Base-by-base conservation (phyloP, 2,797 vertebrate species). In the Cephalopachus bancanus region DNA sequence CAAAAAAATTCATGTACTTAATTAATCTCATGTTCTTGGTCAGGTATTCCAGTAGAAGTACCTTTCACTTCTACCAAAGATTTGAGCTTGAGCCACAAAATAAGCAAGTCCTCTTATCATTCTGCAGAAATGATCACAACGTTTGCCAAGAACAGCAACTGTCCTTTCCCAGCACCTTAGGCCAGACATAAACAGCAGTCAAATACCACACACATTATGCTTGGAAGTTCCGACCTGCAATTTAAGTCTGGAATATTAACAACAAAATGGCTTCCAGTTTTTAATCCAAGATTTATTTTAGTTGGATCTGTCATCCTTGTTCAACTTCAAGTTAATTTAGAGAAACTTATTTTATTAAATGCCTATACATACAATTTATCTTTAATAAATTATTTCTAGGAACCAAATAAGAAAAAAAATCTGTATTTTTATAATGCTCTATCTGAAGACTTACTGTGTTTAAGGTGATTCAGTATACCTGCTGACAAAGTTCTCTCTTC, bases 311-410 rank as follows among this genome's bases (percentile, higher is more conserved):
- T 64, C 26, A 53, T 75, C 93, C 60, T 69, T 62, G 20, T 28
- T 96, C 17, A 10, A 51, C 20, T 71, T 97, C 92, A 62, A 84
- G 8, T 90, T 95, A 22, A 57, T 67, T 85, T 85, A 69, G 7
- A 97, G 30, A 16, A 71, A 67, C 93, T 6, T 74, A 59, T 97
- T 94, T 94, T 72, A 85, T 62, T 79, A 17, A 84, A 72, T 49
- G 90, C 15, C 17, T 86, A 55, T 19, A 83, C 26, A 19, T 49
- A 16, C 4, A 84, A 53, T 76, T 55, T 53, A 53, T 55, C 74
- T 93, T 96, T 55, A 81, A 37, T 74, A 55, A 49, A 19, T 84
- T 80, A 8, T 92, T 86, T 69, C n/a, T 91, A 78, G n/a, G 10
- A 86, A 84, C 59, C 37, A 97, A 97, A 90, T 69, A 51, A 88